Percentiles rank a stretch among this genome's conserved stretches.
These are phyloP conservation scores for Aspidiotus rigidus DNA, from an alignment of 2,888 invertebrate genomes.

Conservation along the genomic window DNA sequence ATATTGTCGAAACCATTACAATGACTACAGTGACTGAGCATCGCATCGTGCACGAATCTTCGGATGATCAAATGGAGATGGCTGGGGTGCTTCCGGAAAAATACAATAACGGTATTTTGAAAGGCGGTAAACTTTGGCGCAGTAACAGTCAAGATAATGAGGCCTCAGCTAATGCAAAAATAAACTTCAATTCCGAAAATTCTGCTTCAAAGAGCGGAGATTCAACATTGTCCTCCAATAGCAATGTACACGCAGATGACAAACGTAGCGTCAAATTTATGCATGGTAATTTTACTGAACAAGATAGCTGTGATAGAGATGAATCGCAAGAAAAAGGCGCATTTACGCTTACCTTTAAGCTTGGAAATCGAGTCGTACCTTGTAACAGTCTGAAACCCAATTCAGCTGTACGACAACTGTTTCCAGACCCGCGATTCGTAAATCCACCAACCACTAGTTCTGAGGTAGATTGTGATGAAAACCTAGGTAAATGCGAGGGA, in stretches of 20 bases:
- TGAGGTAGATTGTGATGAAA: slow-evolving; percentile 38
- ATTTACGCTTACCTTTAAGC: slow-evolving; percentile 50
- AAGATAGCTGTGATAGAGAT: slow-evolving; percentile 39
- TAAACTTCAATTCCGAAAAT: neutral
- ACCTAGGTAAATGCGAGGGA: slow-evolving; percentile 42
- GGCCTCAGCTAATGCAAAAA: neutral
- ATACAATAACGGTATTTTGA: slow-evolving; percentile 60
- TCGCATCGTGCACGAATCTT: slow-evolving; percentile 49
- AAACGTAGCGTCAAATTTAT: slow-evolving; percentile 35
- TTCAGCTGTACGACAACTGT: slow-evolving; percentile 74
- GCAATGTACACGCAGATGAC: slow-evolving; percentile 19
- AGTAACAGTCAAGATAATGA: neutral
- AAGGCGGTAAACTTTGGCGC: slow-evolving; percentile 71
- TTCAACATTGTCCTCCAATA: neutral
- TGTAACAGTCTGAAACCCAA: slow-evolving; percentile 44
- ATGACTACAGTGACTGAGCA: slow-evolving; percentile 60
- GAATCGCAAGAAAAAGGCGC: slow-evolving; percentile 40
- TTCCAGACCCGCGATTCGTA: slow-evolving; percentile 55
- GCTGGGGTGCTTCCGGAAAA: slow-evolving; percentile 36
- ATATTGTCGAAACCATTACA: slow-evolving; percentile 57
- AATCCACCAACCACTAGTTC: slow-evolving; percentile 52
- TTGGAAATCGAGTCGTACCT: slow-evolving; percentile 49
- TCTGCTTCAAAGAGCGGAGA: neutral
- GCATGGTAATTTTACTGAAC: slow-evolving; percentile 31
- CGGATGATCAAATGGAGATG: slow-evolving; percentile 22